Evolutionary conservation across 92 coral and sea anemone genomes (phyloP).

Genomic region (Epizoanthus illoricatus): DNA sequence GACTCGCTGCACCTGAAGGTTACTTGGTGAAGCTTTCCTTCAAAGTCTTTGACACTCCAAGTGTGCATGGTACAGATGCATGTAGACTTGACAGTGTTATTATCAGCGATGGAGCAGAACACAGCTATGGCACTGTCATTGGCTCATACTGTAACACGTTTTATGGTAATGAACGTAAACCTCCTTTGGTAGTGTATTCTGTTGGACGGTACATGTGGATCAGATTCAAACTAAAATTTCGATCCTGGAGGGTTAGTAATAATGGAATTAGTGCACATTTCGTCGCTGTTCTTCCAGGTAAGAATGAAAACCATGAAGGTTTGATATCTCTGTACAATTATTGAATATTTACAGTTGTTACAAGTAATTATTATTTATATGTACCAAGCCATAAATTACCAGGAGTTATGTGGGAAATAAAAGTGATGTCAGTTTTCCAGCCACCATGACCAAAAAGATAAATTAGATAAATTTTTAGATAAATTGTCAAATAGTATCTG

Average conservation of each 20-base stretch:
- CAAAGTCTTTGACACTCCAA: slow-evolving; percentile 14
- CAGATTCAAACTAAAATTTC: not conserved
- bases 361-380: too few relatives aligned
- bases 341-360: not conserved
- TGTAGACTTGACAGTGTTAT: slow-evolving; percentile 1
- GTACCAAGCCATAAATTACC: too few relatives aligned
- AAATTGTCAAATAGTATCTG: too few relatives aligned
- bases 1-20: slow-evolving; percentile 10
- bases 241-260: not conserved
- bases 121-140: not conserved
- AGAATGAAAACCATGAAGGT: not conserved
- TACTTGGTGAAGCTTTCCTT: slow-evolving; percentile 26
- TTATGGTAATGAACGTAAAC: not conserved
- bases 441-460: too few relatives aligned
- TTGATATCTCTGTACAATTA: too few relatives aligned
- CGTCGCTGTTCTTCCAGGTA: slow-evolving; percentile 37
- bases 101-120: not conserved
- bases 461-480: too few relatives aligned
- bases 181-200: slow-evolving; percentile 15
- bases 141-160: not conserved
- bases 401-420: too few relatives aligned
- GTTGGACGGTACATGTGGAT: slow-evolving; percentile 15
- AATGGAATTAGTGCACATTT: slow-evolving; percentile 27
- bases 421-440: too few relatives aligned
- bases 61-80: too few relatives aligned